Base-by-base conservation (phyloP, 2,797 vertebrate genomes). In the Phoeniculus purpureus region DNA sequence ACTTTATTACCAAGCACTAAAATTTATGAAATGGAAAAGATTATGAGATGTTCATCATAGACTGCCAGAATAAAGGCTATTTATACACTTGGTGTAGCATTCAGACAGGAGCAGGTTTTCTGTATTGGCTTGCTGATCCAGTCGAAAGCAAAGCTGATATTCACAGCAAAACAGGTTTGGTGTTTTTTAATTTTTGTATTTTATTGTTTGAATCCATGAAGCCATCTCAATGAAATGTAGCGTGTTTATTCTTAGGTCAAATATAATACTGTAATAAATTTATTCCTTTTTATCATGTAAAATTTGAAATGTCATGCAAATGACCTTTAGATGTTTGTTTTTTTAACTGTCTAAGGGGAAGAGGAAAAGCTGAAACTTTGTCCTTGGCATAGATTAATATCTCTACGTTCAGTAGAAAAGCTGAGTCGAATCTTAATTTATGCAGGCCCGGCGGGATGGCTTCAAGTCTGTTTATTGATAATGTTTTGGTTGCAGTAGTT, bases 371-470 rank as follows among this genome's bases (percentile, higher is more conserved):
- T 85, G 60, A 71, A 80, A 67, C 40, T 84, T 87, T 76, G 37
- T 87, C 23, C 45, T 93, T 91, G 71, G 76, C n/a, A 19, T 32
- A 25, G 60, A 81, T 70, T 84, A 75, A 16, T 92, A 81, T 60
- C 17, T 78, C 52, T 59, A 2, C 55, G 59, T 65, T 85, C 64
- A 81, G 50, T 27, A 75, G 77, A 50, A 91, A 59, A 81, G 7
- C 47, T 73, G 52, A 55, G 34, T 61, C 89, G 16, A 72, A 34
- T 78, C 59, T 43, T 94, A 12, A 65, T 72, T 91, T 75, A 34
- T 11, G 29, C 40, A 34, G 21, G 70, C 22, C 56, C 78, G 59
- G 21, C 52, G 85, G 52, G 45, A 76, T 71, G 34, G 26, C 52
- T 79, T 70, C 59, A 79, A 86, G 43, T 25, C n/a, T 62, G 48